These are phyloP conservation scores for Microcaecilia unicolor DNA, from an alignment of 2,797 vertebrate species.

Conservation along the genomic window DNA sequence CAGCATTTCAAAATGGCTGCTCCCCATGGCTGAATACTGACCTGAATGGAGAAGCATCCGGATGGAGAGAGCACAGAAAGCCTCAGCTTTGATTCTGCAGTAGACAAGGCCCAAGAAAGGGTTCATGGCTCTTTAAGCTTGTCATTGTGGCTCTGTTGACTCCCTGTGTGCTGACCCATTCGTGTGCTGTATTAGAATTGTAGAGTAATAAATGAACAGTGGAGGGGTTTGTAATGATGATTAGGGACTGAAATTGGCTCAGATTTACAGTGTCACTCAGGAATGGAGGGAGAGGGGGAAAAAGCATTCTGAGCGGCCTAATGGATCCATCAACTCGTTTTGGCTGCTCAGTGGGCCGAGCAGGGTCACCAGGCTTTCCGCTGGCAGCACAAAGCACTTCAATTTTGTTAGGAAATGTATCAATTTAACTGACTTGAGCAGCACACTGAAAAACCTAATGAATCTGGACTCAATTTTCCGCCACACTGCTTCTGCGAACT, in stretches of 20 bases:
- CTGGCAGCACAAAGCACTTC: conserved; percentile 99
- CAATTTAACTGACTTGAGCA: conserved; percentile 99
- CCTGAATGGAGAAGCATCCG: no score
- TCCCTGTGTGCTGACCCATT: conserved; percentile 70
- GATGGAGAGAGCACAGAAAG: no score
- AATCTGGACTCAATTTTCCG: conserved; percentile 99
- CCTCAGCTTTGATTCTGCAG: no score
- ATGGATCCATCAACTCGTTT: conserved; percentile 99
- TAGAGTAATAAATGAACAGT: conserved; percentile 93
- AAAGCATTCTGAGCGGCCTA: conserved; percentile 94
- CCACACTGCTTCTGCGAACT: conserved; percentile 96
- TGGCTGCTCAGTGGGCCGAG: conserved; percentile 97
- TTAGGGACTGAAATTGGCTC: conserved; percentile 99
- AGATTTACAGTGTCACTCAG: conserved; percentile 99
- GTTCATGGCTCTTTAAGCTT: conserved; percentile 67
- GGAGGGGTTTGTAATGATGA: conserved; percentile 99
- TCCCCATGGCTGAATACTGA: no score
- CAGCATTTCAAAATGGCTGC: no score
- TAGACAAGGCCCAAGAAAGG: no score
- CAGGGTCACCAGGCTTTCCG: conserved; percentile 98
- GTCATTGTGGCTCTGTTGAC: conserved; percentile 42
- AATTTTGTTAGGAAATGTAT: conserved; percentile 99
- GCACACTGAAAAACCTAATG: conserved; percentile 96
- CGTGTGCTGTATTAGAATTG: conserved; percentile 77
- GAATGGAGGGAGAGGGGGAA: conserved; percentile 77